A percentile compares a stretch with the other conserved stretches of the same genome.
Evolutionary conservation across 1,140 invertebrate species (phyloP).

Genomic region (Atta texana): DNA sequence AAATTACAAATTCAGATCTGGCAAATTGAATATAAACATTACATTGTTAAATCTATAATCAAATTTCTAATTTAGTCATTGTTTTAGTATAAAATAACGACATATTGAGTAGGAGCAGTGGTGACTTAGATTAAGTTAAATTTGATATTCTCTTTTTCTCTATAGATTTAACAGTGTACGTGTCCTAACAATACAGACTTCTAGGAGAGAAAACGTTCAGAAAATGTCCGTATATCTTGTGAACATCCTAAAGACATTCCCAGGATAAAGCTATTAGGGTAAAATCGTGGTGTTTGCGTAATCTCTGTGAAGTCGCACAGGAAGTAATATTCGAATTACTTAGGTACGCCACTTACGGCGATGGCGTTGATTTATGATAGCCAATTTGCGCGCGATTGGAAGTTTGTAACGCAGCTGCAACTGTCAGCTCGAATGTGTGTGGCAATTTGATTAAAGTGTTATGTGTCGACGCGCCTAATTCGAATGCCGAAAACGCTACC

Average conservation of each 20-base stretch:
- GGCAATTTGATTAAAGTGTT: conserved; percentile 63
- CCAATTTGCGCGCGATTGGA: conserved; percentile 47
- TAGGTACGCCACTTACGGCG: conserved; percentile 12
- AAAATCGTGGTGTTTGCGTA: not conserved
- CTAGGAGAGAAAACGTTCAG: too few species aligned
- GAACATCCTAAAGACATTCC: too few species aligned
- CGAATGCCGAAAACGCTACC: conserved; percentile 49
- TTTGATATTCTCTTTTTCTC: too few species aligned
- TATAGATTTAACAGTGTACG: too few species aligned
- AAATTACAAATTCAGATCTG: not conserved
- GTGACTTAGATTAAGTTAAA: too few species aligned
- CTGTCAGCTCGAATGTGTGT: not conserved
- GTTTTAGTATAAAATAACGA: too few species aligned
- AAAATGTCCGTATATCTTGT: too few species aligned
- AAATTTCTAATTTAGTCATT: too few species aligned
- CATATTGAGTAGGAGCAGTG: too few species aligned
- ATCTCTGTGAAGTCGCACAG: not conserved
- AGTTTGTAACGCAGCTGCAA: conserved; percentile 33
- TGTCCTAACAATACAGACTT: too few species aligned
- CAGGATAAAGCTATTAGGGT: too few species aligned
- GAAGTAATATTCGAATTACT: not conserved
- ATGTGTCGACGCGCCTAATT: conserved; percentile 67
- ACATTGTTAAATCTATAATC: too few species aligned
- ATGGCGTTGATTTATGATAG: conserved; percentile 11
- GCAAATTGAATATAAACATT: not conserved